Percentiles rank a stretch among this genome's conserved stretches.
phyloP scores from a whole-genome alignment of 2,113 vertebrate genomes.

The Grammomys dolichurus region DNA sequence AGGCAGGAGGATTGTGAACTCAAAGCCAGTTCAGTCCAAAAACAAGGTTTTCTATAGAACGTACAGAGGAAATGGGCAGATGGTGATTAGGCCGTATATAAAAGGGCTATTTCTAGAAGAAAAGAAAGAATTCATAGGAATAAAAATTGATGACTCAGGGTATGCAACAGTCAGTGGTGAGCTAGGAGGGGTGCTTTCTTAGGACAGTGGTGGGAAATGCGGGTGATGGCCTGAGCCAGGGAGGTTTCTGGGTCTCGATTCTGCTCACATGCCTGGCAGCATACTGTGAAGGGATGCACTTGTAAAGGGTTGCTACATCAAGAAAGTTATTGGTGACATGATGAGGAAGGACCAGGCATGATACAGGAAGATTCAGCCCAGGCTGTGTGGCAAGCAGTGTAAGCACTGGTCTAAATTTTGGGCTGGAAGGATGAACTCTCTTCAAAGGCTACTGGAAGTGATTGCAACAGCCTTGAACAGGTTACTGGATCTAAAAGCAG shows the following conservation, averaged over 20 bases:
- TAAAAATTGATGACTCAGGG: neutral
- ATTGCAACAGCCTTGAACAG: neutral
- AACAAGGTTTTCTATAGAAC: too few relatives aligned
- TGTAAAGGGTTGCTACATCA: neutral
- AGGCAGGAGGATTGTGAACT: neutral
- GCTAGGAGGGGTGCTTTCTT: too few relatives aligned
- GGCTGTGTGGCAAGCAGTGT: rapidly evolving
- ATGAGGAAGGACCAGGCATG: rapidly evolving
- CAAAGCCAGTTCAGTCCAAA: neutral
- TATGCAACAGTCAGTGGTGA: neutral
- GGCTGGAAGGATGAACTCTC: rapidly evolving
- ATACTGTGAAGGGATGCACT: neutral
- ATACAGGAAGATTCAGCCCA: too few relatives aligned
- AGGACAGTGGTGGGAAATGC: neutral
- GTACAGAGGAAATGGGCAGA: neutral
- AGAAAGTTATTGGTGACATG: neutral
- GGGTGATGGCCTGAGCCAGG: too few relatives aligned
- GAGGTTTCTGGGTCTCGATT: neutral
- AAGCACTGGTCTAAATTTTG: rapidly evolving
- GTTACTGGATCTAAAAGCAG: neutral
- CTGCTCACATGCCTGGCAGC: neutral
- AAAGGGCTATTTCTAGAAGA: neutral
- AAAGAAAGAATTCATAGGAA: neutral
- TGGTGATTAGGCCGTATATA: neutral
- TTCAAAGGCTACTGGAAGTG: too few relatives aligned